A percentile compares a stretch with the other conserved stretches of the same genome.
Conservation (phyloP, 2,888 invertebrate genomes). For the Tipula helvola region DNA sequence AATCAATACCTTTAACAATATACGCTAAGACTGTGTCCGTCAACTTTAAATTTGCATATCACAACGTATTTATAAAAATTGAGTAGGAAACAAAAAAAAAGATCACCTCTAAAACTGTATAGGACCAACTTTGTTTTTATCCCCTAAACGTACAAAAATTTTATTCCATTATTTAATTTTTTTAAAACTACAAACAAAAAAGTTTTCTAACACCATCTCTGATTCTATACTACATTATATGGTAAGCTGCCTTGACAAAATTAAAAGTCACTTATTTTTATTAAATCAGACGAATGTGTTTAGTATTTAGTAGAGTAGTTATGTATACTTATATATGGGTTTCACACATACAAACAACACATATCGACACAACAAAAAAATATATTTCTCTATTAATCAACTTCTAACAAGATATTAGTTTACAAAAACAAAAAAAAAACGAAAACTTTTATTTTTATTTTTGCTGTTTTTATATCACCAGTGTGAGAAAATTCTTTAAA, state of each 20-base stretch:
- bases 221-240: too few relatives aligned
- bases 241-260: not conserved
- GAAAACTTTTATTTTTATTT: not conserved
- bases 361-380: not conserved
- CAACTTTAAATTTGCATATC: too few relatives aligned
- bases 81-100: too few relatives aligned
- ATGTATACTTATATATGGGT: not conserved
- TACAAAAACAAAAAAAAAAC: not conserved
- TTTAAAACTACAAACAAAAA: not conserved
- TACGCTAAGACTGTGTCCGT: too few relatives aligned
- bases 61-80: too few relatives aligned
- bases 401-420: slow-evolving; percentile 4
- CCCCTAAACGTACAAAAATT: not conserved
- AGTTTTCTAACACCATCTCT: not conserved
- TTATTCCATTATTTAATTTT: not conserved
- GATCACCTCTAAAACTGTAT: too few relatives aligned
- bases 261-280: not conserved
- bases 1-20: too few relatives aligned
- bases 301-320: not conserved
- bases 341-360: not conserved
- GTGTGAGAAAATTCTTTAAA: not conserved
- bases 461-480: not conserved
- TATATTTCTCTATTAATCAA: not conserved
- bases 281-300: not conserved
- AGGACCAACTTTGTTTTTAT: not conserved